Conservation (phyloP, 1,140 invertebrate genomes). For the Zaprionus camerounensis region DNA sequence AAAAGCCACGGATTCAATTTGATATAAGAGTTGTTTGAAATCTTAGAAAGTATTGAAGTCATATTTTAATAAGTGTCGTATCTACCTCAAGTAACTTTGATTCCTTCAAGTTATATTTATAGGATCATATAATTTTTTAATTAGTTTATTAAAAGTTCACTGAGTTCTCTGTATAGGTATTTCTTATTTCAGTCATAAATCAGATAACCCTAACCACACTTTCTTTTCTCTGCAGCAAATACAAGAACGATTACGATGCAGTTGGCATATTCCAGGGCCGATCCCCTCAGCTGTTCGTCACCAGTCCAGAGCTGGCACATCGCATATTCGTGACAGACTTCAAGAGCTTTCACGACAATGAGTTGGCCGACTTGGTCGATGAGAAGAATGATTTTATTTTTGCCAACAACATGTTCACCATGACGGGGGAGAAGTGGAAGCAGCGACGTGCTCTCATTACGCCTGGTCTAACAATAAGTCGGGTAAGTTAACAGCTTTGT, state of each 20-base stretch:
- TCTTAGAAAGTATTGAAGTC: no score
- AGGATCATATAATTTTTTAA: no score
- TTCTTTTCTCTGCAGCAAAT: slow-evolving; percentile 38
- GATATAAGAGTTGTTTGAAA: no score
- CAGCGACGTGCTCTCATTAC: slow-evolving; percentile 85
- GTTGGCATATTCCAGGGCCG: slow-evolving; percentile 65
- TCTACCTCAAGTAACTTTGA: neutral
- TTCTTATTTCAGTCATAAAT: no score
- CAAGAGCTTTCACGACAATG: slow-evolving; percentile 84
- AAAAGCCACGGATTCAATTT: no score
- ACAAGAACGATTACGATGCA: slow-evolving; percentile 66
- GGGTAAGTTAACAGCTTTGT: slow-evolving; percentile 41
- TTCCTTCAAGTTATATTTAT: neutral
- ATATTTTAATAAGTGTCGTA: no score
- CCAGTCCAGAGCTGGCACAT: slow-evolving; percentile 85
- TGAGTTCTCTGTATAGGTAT: no score
- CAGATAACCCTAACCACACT: neutral
- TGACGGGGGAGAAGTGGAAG: slow-evolving; percentile 85
- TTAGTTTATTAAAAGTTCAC: no score
- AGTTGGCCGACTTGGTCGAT: slow-evolving; percentile 54
- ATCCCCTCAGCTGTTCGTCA: slow-evolving; percentile 82
- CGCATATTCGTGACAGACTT: slow-evolving; percentile 85
- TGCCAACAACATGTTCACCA: slow-evolving; percentile 84
- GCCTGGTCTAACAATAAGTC: slow-evolving; percentile 85
- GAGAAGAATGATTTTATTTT: slow-evolving; percentile 84